Percentiles rank a stretch among this genome's conserved stretches.
These are phyloP conservation scores for Parazoanthus darwini DNA, from an alignment of 92 coral and sea anemone species.

Conservation along the genomic window DNA sequence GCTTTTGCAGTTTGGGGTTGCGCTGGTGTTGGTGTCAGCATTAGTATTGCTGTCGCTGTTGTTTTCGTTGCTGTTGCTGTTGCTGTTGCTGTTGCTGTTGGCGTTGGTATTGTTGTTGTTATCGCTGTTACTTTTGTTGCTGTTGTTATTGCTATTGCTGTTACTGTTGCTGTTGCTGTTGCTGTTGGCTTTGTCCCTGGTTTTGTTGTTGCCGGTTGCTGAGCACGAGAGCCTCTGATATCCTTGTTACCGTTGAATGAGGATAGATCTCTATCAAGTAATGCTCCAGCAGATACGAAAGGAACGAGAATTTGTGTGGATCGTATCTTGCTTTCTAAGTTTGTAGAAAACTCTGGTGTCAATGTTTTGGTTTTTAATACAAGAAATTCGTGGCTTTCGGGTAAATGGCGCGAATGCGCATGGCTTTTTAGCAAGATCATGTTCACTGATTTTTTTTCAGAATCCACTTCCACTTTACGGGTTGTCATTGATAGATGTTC, in stretches of 20 bases:
- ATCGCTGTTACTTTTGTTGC: neutral
- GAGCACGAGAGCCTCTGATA: neutral
- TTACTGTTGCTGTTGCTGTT: neutral
- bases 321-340: too few species aligned
- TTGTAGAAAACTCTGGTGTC: neutral
- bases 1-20: neutral
- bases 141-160: neutral
- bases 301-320: neutral
- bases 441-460: neutral
- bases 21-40: neutral
- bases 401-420: neutral
- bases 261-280: neutral
- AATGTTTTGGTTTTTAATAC: neutral
- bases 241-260: neutral
- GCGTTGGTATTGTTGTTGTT: too few species aligned
- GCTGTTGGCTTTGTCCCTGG: neutral
- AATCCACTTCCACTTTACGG: neutral
- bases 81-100: neutral
- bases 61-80: neutral
- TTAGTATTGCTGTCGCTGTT: neutral
- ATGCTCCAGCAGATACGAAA: neutral
- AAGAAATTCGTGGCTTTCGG: neutral
- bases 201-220: neutral
- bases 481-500: neutral
- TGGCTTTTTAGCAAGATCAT: neutral